phyloP scores from a whole-genome alignment of 1,140 invertebrate species.

The Camponotus floridanus region DNA sequence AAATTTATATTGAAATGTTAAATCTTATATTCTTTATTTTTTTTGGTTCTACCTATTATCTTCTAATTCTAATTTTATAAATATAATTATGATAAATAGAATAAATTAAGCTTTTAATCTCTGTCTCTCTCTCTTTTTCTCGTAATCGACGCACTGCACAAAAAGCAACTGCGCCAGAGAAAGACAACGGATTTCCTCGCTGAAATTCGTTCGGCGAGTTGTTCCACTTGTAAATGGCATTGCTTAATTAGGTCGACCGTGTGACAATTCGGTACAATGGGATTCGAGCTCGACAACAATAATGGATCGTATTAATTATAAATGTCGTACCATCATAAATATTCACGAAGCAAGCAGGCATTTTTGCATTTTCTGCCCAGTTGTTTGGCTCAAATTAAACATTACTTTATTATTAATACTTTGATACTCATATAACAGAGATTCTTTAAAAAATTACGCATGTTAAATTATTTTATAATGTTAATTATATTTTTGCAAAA shows the following conservation, averaged over 20 bases:
- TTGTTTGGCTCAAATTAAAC: background rate
- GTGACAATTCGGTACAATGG: conserved; percentile 71
- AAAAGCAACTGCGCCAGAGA: conserved; percentile 18
- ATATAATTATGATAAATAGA: conserved; percentile 15
- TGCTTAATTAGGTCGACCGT: conserved; percentile 74
- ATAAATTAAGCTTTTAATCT: conserved; percentile 26
- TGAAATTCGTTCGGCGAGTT: conserved; percentile 54
- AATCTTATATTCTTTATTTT: background rate
- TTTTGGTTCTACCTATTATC: background rate
- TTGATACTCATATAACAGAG: background rate
- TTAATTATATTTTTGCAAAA: conserved; percentile 28
- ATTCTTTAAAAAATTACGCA: background rate
- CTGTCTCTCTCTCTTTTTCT: background rate
- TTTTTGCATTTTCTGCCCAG: background rate
- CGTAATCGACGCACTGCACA: background rate
- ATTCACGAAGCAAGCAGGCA: conserved; percentile 56
- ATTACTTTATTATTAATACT: conserved; percentile 41
- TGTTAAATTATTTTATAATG: background rate
- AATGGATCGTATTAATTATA: conserved; percentile 74
- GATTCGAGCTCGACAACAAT: conserved; percentile 67
- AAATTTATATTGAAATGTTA: background rate
- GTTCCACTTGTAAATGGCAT: conserved; percentile 68
- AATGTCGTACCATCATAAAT: conserved; percentile 64
- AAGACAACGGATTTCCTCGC: conserved; percentile 50
- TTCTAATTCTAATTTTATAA: background rate